Evolutionary conservation across 2,888 invertebrate species (phyloP), one percentile per base, ranked within the genome.

Genomic region (Ectemnius lituratus): DNA sequence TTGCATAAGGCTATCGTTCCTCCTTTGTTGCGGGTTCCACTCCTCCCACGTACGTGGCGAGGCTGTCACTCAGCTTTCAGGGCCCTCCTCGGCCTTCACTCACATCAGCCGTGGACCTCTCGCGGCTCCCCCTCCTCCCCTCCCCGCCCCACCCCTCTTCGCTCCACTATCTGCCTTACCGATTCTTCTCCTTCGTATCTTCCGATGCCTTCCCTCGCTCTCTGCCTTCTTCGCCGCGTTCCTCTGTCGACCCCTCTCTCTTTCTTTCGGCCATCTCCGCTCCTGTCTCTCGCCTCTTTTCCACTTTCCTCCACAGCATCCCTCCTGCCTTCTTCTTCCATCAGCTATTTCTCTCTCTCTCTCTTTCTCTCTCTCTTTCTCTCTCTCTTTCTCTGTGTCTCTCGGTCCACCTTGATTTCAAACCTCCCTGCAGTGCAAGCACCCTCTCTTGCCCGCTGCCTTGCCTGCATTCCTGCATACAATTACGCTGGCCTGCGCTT

Each of bases 401-500:
- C 52, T 52, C 52, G 14, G n/a, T 14, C n/a, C 16, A 16, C 16
- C 79, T 81, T 83, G 83, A 83, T 84, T 83, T 79, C 76, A 81
- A 88, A 87, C 87, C 88, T 88, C 88, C 88, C 88, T 83, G 75
- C 78, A 68, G 85, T 79, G 78, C 75, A 76, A 76, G 84, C 88
- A 52, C 52, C 52, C 52, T 52, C 52, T 52, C 52, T 52, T 16
- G 52, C 52, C n/a, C n/a, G 4, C 52, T 52, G 52, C 52, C n/a
- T 16, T 52, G 14, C 85, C 87, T 76, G 85, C 89, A 90, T 90
- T 90, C 90, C 90, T 90, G 90, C 90, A 90, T 90, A 85, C 85
- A 82, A 90, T 90, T 90, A 90, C 80, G 82, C 74, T 16, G 64
- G 68, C 80, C 82, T 84, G 79, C 80, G 85, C 84, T 88, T 89